Base-by-base conservation (phyloP, 2,113 vertebrate genomes). In the Collichthys lucidus region DNA sequence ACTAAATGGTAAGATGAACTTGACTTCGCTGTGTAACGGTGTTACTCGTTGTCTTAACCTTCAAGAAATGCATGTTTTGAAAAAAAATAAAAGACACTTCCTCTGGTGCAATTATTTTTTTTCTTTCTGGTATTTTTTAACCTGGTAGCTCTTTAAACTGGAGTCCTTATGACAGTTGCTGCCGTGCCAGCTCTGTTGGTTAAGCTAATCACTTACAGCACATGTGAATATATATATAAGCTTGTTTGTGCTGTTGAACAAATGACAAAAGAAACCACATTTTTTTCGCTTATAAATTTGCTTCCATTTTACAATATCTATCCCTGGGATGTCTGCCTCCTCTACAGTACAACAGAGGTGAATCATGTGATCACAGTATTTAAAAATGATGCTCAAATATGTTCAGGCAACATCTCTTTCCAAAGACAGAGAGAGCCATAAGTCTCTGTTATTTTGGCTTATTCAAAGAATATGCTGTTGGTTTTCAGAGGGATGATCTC, bases 1-100 rank as follows among this genome's bases (percentile, higher is more conserved):
- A 19, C 31, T 76, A 60, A 76, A 72, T 26, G 22, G 56, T 8
- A 22, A 15, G 20, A 42, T 74, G 65, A 56, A 55, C 68, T 73
- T 81, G 52, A 61, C 29, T 81, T 69, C 22, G 2, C 63, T 66
- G 73, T 49, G 59, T 44, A 55, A 53, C 22, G 0, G 53, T 49
- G 61, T 22, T 78, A 35, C 64, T 69, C 26, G 24, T 65, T 22
- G n/a, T 65, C 67, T 42, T 57, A 59, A 77, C 57, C 83, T 80
- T 69, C 31, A 73, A 64, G 74, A 63, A 64, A 79, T 12, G 14
- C 35, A 40, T 67, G 15, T 75, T 86, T 47, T 40, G 6, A 35
- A 55, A 64, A 62, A 35, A 22, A 1, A 26, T 3, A 0, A 0
- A 0, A 69, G 75, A n/a, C n/a, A 65, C 19, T 5, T 16, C 35